A percentile compares a stretch with the other conserved stretches of the same genome.
Evolutionary conservation across 2,888 invertebrate species (phyloP).

Genomic region (Opisthograptis luteolata): DNA sequence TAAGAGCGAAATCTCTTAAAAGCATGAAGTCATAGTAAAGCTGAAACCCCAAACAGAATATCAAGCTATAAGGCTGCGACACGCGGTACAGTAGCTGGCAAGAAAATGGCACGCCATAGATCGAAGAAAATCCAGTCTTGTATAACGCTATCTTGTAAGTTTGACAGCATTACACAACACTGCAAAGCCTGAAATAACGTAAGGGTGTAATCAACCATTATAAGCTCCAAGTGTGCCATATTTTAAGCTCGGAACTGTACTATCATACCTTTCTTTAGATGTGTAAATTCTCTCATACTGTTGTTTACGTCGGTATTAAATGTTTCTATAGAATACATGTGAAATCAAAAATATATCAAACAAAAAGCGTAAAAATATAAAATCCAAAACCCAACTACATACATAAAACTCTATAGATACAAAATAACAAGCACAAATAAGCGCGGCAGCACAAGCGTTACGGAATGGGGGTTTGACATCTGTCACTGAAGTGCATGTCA

Average conservation of each 20-base stretch:
- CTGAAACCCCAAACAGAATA: background rate
- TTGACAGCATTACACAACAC: background rate
- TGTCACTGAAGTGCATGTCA: conserved; percentile 21
- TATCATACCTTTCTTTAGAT: background rate
- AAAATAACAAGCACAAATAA: conserved; percentile 39
- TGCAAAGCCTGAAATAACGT: background rate
- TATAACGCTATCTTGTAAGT: background rate
- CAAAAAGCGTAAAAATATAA: conserved; percentile 28
- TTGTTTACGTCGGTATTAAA: no score
- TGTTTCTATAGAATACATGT: no score
- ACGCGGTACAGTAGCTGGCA: conserved; percentile 3
- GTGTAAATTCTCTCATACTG: background rate
- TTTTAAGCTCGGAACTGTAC: background rate
- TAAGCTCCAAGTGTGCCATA: background rate
- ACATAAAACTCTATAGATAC: conserved; percentile 14
- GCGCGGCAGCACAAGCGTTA: conserved; percentile 51
- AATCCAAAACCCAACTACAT: conserved; percentile 23
- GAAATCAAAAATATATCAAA: conserved; percentile 1
- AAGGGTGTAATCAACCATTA: background rate
- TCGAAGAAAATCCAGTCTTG: background rate
- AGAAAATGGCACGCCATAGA: conserved; percentile 5
- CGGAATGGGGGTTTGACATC: conserved; percentile 20
- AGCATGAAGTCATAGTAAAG: background rate
- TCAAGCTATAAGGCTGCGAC: background rate
- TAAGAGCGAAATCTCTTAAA: background rate